A percentile compares a stretch with the other conserved stretches of the same genome.
These are phyloP conservation scores for Pristionchus entomophagus DNA, from an alignment of 2,888 invertebrate genomes.

Conservation along the genomic window DNA sequence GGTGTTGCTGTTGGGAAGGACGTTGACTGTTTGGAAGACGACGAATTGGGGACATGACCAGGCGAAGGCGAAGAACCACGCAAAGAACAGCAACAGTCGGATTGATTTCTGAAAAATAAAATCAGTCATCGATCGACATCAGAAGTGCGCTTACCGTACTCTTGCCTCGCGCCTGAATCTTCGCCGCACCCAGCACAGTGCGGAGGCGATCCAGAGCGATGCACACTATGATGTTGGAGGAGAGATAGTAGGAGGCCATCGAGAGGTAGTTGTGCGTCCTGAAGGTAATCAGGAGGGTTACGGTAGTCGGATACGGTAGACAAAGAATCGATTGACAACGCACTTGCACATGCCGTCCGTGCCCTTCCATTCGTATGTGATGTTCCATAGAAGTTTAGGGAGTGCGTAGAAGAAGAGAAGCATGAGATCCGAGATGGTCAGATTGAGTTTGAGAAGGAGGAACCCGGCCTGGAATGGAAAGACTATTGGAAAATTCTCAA, in stretches of 20 bases:
- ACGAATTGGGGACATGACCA: constrained; percentile 69
- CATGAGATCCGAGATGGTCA: constrained; percentile 72
- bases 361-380: constrained; percentile 70
- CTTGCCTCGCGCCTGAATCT: constrained; percentile 51
- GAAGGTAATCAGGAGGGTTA: background rate
- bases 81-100: constrained; percentile 28
- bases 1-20: background rate
- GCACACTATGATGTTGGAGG: constrained; percentile 74
- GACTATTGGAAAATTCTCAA: no score
- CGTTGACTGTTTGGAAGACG: constrained; percentile 50
- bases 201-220: constrained; percentile 72
- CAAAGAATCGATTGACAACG: background rate
- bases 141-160: constrained; percentile 28
- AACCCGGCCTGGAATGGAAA: constrained; percentile 71
- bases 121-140: background rate
- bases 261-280: constrained; percentile 66
- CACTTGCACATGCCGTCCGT: constrained; percentile 66
- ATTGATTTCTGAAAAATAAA: constrained; percentile 3
- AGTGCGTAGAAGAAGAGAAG: constrained; percentile 57
- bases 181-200: constrained; percentile 70
- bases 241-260: constrained; percentile 73
- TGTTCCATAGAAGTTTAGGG: constrained; percentile 72
- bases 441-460: constrained; percentile 72
- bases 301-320: background rate
- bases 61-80: constrained; percentile 66